Percentiles rank a stretch among this genome's conserved stretches.
These are phyloP conservation scores for Eupsilia transversa DNA, from an alignment of 2,888 invertebrate species.

Conservation along the genomic window DNA sequence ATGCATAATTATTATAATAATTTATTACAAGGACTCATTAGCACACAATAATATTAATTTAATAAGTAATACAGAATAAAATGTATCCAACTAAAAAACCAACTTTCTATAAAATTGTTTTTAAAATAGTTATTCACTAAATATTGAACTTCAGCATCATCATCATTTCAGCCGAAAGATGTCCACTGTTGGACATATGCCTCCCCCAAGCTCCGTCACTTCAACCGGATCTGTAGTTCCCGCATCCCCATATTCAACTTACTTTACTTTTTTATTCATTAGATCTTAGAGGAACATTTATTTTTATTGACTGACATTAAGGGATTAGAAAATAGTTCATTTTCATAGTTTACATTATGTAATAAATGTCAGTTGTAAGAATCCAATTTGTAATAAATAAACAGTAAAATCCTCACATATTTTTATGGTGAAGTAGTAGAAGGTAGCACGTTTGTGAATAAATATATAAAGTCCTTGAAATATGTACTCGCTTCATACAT, in stretches of 20 bases:
- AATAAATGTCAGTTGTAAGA: slow-evolving; percentile 37
- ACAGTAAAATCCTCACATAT: slow-evolving; percentile 4
- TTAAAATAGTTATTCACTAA: neutral
- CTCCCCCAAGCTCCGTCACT: neutral
- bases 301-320: neutral
- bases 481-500: slow-evolving; percentile 42
- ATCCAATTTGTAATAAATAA: slow-evolving; percentile 7
- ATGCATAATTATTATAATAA: no score
- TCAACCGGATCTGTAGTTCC: neutral
- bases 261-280: neutral
- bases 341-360: slow-evolving; percentile 45
- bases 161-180: neutral
- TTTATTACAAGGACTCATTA: neutral
- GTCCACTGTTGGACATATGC: neutral
- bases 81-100: neutral
- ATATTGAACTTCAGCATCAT: neutral
- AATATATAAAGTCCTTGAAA: slow-evolving; percentile 52
- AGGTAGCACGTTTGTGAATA: slow-evolving; percentile 17
- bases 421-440: neutral
- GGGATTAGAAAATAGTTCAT: neutral
- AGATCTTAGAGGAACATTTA: neutral
- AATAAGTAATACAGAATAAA: neutral
- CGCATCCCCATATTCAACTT: neutral
- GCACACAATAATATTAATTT: neutral
- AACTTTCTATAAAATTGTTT: neutral